Evolutionary conservation across 1,140 invertebrate species (phyloP), one percentile per base, ranked within the genome.

Genomic region (Dendroctonus valens): DNA sequence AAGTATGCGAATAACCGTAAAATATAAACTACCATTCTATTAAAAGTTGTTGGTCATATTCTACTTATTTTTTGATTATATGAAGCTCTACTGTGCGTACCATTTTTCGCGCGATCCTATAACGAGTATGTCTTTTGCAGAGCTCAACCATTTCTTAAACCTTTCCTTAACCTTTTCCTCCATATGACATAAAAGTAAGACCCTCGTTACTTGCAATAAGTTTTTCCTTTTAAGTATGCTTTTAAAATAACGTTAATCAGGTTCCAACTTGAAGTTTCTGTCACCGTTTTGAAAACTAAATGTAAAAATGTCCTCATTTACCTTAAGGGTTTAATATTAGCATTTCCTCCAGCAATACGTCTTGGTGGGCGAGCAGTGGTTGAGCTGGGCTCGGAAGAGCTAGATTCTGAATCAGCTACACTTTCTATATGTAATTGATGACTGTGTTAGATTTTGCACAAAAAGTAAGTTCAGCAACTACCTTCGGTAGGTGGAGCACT

Each of bases 311-410:
- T 59, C 15, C 5, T 46, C 11, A 46, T 50, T 5, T 52, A 65
- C 64, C 64, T 80, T 40, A 85, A 72, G 0, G 83, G 82, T 68
- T 82, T 81, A 0, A 75, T 72, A 6, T 73, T 76, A 7, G 73
- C 71, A 5, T 70, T 76, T 6, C 73, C 72, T 44, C 69, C 73
- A 3, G 73, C 57, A 14, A 76, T 74, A 6, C 79, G 71, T 38
- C 71, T 72, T 51, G 73, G 54, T 65, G 69, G 11, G 70, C 76
- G 65, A 67, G 78, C 60, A 60, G 76, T 72, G 49, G 75, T 68
- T 11, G 59, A 72, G 70, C 75, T 63, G 3, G 52, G 37, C 37
- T 62, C 59, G 9, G 66, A 68, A 41, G 65, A 60, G 40, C 65
- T 67, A 26, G 49, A 40, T 60, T 67, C 55, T 14, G 65, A 60